Conservation (phyloP, 1,140 invertebrate species). For the Conus ventricosus region DNA sequence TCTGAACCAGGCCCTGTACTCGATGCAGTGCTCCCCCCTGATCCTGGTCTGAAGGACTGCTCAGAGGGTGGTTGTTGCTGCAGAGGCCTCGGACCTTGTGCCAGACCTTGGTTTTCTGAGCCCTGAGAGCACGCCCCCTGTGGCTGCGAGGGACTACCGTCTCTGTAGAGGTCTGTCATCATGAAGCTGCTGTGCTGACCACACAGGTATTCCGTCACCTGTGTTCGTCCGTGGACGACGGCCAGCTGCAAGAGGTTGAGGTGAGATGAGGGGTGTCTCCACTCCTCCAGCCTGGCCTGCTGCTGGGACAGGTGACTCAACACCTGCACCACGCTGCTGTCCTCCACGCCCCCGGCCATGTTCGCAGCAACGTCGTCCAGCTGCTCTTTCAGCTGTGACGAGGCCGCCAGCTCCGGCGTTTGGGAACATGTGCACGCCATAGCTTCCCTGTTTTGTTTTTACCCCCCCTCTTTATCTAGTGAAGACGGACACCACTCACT, state of each 20-base stretch:
- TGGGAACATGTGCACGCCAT: not conserved
- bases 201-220: not conserved
- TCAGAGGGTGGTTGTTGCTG: not conserved
- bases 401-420: not conserved
- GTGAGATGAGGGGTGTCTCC: not conserved
- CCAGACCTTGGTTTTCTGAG: too few relatives aligned
- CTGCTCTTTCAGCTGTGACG: not conserved
- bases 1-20: not conserved
- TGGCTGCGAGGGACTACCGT: not conserved
- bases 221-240: not conserved
- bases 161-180: not conserved
- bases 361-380: not conserved
- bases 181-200: not conserved
- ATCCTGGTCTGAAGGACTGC: not conserved
- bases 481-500: too few relatives aligned
- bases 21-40: not conserved
- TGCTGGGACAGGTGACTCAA: not conserved
- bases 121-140: not conserved
- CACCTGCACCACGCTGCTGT: not conserved
- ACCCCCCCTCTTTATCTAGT: not conserved
- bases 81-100: too few relatives aligned
- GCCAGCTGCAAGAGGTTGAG: constrained; percentile 8
- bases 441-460: not conserved
- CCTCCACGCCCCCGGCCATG: not conserved
- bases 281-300: not conserved